Conservation (phyloP, 2,113 vertebrate genomes). For the Rattus norvegicus region DNA sequence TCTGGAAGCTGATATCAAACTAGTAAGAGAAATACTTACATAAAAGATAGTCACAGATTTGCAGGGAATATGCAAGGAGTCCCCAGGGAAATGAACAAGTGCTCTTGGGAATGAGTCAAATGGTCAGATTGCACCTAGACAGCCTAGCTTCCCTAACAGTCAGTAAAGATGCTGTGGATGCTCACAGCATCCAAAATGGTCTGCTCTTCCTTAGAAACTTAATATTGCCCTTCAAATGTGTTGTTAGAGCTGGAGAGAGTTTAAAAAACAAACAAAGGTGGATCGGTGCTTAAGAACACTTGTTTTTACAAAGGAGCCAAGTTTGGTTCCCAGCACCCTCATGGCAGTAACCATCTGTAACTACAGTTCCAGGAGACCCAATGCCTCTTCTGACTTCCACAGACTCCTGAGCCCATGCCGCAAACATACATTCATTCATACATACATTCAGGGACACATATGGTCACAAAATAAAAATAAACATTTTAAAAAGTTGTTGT, state of each 20-base stretch:
- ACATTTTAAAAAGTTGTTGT: neutral
- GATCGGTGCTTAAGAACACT: neutral
- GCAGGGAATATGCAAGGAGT: neutral
- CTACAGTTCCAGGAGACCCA: neutral
- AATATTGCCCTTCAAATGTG: neutral
- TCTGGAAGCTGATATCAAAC: constrained; percentile 31
- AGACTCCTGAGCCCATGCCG: neutral
- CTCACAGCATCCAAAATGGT: constrained; percentile 24
- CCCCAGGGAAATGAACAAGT: neutral
- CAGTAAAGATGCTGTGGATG: neutral
- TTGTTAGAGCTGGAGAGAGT: neutral
- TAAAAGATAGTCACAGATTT: constrained; percentile 19
- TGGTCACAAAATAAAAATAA: neutral
- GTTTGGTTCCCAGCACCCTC: neutral
- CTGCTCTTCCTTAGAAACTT: neutral
- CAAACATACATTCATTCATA: no score
- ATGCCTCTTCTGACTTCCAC: neutral
- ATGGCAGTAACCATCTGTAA: neutral
- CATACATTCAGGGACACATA: neutral
- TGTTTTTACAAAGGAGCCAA: neutral
- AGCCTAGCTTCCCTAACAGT: neutral
- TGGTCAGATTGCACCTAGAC: constrained; percentile 28
- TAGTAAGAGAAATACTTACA: constrained; percentile 17
- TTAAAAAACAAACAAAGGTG: no score
- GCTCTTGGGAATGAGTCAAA: neutral